Evolutionary conservation across 2,888 invertebrate genomes (phyloP).

Genomic region (Seladonia tumulorum): DNA sequence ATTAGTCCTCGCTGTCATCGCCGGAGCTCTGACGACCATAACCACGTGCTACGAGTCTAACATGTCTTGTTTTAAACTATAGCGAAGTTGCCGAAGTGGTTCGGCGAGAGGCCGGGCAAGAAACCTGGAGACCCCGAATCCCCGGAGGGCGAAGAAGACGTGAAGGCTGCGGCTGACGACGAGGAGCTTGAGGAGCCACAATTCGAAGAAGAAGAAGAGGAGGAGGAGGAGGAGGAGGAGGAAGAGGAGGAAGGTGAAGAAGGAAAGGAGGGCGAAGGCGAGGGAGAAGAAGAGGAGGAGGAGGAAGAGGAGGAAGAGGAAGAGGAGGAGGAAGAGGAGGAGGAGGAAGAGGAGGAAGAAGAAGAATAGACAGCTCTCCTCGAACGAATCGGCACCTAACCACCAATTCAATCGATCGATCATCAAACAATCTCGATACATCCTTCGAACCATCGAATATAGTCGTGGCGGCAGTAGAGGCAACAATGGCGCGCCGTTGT

Average conservation of each 20-base stretch:
- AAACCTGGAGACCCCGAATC: conserved; percentile 95
- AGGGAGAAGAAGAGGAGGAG: conserved; percentile 82
- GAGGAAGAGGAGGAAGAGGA: conserved; percentile 81
- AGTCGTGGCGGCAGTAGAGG: conserved; percentile 63
- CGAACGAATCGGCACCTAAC: conserved; percentile 45
- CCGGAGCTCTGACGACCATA: not conserved
- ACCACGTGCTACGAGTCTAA: not conserved
- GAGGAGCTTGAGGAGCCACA: conserved; percentile 89
- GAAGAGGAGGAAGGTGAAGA: conserved; percentile 87
- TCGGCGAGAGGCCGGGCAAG: conserved; percentile 97
- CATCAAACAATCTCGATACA: conserved; percentile 60
- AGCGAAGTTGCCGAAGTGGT: conserved; percentile 98
- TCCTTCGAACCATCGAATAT: conserved; percentile 60
- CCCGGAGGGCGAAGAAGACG: conserved; percentile 96
- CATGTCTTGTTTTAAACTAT: conserved; percentile 65
- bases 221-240: conserved; percentile 89
- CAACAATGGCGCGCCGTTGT: conserved; percentile 49
- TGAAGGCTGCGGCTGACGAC: conserved; percentile 90
- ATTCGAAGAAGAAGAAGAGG: conserved; percentile 90
- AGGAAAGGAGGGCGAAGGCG: conserved; percentile 81
- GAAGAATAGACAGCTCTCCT: conserved; percentile 47
- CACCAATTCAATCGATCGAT: conserved; percentile 57
- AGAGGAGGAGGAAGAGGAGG: conserved; percentile 76
- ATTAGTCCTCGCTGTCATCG: conserved; percentile 16
- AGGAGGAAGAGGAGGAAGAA: conserved; percentile 41